Evolutionary conservation across 53 echinoderm and acorn worm genomes (phyloP).

Genomic region (Apostichopus leukothele): DNA sequence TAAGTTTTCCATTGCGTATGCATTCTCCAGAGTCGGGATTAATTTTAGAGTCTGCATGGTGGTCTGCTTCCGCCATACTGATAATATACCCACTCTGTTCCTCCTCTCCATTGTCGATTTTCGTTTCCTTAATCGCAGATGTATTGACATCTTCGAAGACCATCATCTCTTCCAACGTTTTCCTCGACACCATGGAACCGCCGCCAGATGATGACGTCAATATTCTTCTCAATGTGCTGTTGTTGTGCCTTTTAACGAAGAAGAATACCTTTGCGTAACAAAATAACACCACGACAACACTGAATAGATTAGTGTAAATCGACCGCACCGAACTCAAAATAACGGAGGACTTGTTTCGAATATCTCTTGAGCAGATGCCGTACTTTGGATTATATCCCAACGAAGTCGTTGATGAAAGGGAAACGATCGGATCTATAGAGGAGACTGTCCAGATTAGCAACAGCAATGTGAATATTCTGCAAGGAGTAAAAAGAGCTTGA

Average conservation of each 20-base stretch:
- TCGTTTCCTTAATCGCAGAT: not conserved
- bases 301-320: slow-evolving; percentile 23
- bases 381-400: slow-evolving; percentile 40
- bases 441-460: slow-evolving; percentile 17
- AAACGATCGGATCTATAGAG: slow-evolving; percentile 4
- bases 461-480: not conserved
- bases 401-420: not conserved
- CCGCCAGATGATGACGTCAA: slow-evolving; percentile 22
- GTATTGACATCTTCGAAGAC: not conserved
- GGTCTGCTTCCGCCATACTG: not conserved
- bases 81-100: not conserved
- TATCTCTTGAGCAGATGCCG: slow-evolving; percentile 23
- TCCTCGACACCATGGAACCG: not conserved
- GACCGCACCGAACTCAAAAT: slow-evolving; percentile 28
- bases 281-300: slow-evolving; percentile 27
- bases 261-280: slow-evolving; percentile 35
- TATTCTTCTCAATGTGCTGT: slow-evolving; percentile 10
- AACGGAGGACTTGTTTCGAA: not conserved
- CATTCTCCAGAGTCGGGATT: not conserved
- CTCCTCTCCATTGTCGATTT: not conserved
- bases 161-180: not conserved
- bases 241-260: slow-evolving; percentile 12
- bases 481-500: not conserved
- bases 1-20: not conserved
- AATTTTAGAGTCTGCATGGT: not conserved